Conservation (phyloP, 2,888 invertebrate species). For the Clitarchus hookeri region DNA sequence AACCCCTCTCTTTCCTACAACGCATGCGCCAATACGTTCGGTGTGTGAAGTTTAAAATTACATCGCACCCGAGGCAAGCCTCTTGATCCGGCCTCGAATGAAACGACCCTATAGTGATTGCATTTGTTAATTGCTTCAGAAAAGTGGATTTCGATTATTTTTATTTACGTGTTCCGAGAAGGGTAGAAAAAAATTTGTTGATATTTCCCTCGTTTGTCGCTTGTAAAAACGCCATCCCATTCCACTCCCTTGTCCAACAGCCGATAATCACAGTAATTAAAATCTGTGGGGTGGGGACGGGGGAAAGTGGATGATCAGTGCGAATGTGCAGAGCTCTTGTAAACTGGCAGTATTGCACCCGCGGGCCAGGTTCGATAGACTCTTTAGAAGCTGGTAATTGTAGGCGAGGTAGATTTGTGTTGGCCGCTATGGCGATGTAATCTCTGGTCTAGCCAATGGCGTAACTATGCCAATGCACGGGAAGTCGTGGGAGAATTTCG, state of each 20-base stretch:
- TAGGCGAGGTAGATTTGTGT: neutral
- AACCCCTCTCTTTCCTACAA: neutral
- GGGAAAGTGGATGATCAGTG: too few relatives aligned
- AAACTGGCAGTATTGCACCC: neutral
- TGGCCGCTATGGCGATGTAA: too few relatives aligned
- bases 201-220: neutral
- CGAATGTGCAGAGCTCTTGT: neutral
- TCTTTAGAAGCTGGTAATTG: neutral
- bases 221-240: neutral
- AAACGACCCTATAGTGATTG: neutral
- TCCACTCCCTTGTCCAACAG: neutral
- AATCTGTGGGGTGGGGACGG: neutral
- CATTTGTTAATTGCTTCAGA: conserved; percentile 3
- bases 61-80: neutral
- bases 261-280: conserved; percentile 6
- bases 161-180: neutral
- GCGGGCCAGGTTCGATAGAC: neutral
- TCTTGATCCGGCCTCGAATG: neutral
- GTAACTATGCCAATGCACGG: too few relatives aligned
- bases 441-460: too few relatives aligned
- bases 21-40: neutral
- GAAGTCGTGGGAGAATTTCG: too few relatives aligned
- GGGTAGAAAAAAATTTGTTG: neutral
- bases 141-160: neutral
- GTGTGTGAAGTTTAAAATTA: neutral